These are phyloP conservation scores for Nothocercus julius DNA, from an alignment of 2,113 vertebrate genomes.

Conservation along the genomic window DNA sequence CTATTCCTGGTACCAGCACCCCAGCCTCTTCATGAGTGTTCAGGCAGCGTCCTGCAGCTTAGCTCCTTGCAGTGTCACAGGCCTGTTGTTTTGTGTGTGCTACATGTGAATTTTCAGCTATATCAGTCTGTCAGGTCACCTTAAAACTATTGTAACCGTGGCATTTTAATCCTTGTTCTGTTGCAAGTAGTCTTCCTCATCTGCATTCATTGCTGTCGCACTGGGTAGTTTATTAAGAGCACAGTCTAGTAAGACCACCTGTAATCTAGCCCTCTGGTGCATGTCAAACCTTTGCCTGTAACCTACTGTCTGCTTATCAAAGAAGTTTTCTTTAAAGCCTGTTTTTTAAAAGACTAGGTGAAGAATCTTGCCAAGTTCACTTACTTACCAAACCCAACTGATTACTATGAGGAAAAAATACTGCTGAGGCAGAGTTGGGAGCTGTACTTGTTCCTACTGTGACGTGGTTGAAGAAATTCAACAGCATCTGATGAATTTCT, in stretches of 20 bases:
- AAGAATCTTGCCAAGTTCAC: constrained; percentile 35
- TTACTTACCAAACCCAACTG: constrained; percentile 27
- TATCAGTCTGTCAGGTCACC: not conserved
- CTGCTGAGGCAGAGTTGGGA: constrained; percentile 19
- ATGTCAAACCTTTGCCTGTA: constrained; percentile 27
- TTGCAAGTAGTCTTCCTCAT: not conserved
- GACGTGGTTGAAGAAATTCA: constrained; percentile 13
- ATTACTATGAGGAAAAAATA: constrained; percentile 16
- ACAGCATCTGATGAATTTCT: constrained; percentile 65
- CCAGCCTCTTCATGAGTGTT: not conserved
- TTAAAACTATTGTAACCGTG: not conserved
- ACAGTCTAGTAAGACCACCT: not conserved
- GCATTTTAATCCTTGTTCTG: not conserved
- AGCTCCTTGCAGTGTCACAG: not conserved
- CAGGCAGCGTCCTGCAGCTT: not conserved
- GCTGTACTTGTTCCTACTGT: constrained; percentile 28
- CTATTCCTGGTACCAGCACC: not conserved
- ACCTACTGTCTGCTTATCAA: not conserved
- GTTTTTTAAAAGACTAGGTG: not conserved
- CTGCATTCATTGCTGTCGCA: constrained; percentile 13
- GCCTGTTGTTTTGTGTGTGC: constrained; percentile 4
- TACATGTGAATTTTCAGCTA: not conserved
- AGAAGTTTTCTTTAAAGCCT: constrained; percentile 39
- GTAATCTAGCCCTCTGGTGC: constrained; percentile 34
- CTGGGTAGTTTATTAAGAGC: constrained; percentile 12